Percentiles rank a stretch among this genome's conserved stretches.
These are phyloP conservation scores for Bryconaethiops microstoma DNA, from an alignment of 2,797 vertebrate species.

Conservation along the genomic window DNA sequence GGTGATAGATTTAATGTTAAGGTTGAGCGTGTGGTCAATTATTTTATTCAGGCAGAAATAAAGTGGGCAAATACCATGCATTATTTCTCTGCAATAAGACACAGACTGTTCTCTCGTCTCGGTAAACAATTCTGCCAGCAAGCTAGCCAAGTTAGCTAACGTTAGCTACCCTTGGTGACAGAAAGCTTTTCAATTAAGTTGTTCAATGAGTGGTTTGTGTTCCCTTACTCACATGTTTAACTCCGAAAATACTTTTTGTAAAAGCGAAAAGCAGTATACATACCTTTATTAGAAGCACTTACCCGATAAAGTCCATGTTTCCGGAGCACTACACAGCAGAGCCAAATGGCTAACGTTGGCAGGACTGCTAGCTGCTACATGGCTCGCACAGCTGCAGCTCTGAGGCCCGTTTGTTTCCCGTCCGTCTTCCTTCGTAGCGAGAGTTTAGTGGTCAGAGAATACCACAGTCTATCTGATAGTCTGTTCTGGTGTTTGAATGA, in stretches of 20 bases:
- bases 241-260: neutral
- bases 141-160: constrained; percentile 11
- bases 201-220: neutral
- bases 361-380: constrained; percentile 42
- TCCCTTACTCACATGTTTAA: neutral
- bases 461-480: neutral
- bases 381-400: constrained; percentile 25
- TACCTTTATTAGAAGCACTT: constrained; percentile 11
- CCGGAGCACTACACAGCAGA: constrained; percentile 18
- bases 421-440: neutral
- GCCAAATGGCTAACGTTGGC: constrained; percentile 40
- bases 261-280: neutral
- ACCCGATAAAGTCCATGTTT: constrained; percentile 56
- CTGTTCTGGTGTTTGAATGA: neutral
- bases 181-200: neutral
- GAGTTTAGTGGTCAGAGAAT: neutral
- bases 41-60: neutral
- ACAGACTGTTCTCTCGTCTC: neutral
- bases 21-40: neutral
- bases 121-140: neutral
- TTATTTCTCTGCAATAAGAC: neutral
- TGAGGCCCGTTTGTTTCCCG: constrained; percentile 1
- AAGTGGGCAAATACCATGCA: no score
- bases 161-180: neutral
- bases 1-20: neutral